Evolutionary conservation across 2,888 invertebrate species (phyloP), one percentile per base, ranked within the genome.

Genomic region (Ectropis crepuscularia): DNA sequence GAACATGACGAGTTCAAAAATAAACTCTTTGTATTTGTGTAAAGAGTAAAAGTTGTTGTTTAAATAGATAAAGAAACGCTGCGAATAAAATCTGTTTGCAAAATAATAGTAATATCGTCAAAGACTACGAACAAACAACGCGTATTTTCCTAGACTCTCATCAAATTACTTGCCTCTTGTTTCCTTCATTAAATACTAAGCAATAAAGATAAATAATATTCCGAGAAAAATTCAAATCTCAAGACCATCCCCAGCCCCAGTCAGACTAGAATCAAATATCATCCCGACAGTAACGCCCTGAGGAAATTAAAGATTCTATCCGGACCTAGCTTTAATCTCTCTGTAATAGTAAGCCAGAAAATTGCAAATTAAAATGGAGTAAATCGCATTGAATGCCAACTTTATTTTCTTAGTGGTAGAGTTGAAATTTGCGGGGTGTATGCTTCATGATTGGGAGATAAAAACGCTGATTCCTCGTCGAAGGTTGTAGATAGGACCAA

Each of bases 261-360:
- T 67, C 77, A 76, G 78, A 77, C 78, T 76, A 73, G 78, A 81
- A 80, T 79, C 80, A 76, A 85, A 85, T 84, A 87, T 83, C 83
- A 81, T 80, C 80, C 74, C 78, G 80, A 77, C 81, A 75, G 85
- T 77, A 82, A 83, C 85, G 85, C 87, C 85, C 88, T 74, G 77
- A 90, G 90, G 90, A 91, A 91, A 92, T 91, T 90, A 90, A 90
- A 92, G 90, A 91, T 91, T 91, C 89, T 89, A 87, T 89, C 88
- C 88, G 81, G 75, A 72, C 81, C 85, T 85, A 87, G 85, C 88
- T 90, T 90, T 89, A 90, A 91, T 90, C 88, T 85, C 83, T 71
- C 78, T 72, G 85, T 85, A 88, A 88, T 86, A 88, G 86, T 90
- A 87, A 86, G 84, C 83, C 84, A 81, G 89, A 88, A 89, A 89